Conservation (phyloP, 2,113 vertebrate species). For the Poeciliopsis prolifica region DNA sequence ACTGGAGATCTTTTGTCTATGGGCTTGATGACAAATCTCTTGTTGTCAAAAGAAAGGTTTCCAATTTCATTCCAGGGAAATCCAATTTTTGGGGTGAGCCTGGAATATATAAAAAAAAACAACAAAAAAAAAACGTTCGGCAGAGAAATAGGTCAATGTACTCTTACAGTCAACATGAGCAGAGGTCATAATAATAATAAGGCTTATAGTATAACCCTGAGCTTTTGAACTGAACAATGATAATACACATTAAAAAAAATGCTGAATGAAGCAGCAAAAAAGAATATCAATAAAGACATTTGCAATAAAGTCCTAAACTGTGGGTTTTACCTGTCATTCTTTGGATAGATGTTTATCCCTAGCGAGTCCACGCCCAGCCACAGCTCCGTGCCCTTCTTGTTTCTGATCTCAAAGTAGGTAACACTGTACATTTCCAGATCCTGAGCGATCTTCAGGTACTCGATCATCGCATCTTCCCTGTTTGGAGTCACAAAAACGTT, state of each 20-base stretch:
- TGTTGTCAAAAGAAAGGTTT: constrained; percentile 96
- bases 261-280: background rate
- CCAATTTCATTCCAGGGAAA: constrained; percentile 99
- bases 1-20: constrained; percentile 96
- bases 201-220: background rate
- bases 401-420: constrained; percentile 99
- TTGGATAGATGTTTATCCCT: constrained; percentile 96
- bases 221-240: background rate
- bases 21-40: constrained; percentile 97
- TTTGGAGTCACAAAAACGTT: background rate
- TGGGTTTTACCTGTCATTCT: constrained; percentile 86
- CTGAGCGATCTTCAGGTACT: constrained; percentile 97
- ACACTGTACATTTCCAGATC: constrained; percentile 98
- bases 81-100: constrained; percentile 95
- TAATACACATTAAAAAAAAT: background rate
- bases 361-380: constrained; percentile 95
- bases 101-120: constrained; percentile 55
- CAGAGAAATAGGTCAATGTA: constrained; percentile 39
- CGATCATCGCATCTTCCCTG: constrained; percentile 92
- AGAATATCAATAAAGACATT: background rate
- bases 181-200: too few relatives aligned
- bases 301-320: background rate
- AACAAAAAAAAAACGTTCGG: constrained; percentile 1
- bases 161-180: constrained; percentile 43
- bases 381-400: constrained; percentile 95